These are phyloP conservation scores for Argya squamiceps DNA, from an alignment of 2,797 vertebrate genomes.

Conservation along the genomic window DNA sequence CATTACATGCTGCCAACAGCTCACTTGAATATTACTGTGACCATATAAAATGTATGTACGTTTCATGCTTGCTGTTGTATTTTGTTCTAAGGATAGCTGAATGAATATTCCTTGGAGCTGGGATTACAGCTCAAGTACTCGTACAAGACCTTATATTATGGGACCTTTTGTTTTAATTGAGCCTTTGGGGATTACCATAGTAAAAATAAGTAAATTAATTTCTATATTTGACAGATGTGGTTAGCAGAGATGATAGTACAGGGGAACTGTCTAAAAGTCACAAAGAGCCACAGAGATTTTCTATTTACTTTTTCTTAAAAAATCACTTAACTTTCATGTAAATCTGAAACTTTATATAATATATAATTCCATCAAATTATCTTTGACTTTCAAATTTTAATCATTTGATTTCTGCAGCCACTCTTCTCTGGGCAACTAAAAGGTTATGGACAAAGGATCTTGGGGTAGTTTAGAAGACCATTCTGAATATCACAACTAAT, in stretches of 20 bases:
- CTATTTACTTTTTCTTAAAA: neutral
- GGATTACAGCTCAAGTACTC: no score
- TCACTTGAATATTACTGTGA: no score
- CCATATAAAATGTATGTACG: no score
- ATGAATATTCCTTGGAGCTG: no score
- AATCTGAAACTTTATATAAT: neutral
- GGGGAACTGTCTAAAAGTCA: neutral
- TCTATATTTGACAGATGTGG: neutral
- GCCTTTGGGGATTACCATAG: neutral
- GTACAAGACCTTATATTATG: no score
- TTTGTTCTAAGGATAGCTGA: no score
- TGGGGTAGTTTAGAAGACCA: neutral
- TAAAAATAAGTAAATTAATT: neutral
- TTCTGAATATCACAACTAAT: neutral
- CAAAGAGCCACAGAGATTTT: neutral
- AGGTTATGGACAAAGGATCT: neutral
- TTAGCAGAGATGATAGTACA: neutral
- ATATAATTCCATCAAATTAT: neutral
- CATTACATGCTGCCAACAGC: no score
- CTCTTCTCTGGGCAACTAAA: neutral
- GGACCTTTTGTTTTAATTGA: no score
- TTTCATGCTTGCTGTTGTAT: no score
- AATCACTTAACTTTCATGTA: accelerated
- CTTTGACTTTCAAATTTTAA: neutral
- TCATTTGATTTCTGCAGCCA: neutral